A percentile compares a stretch with the other conserved stretches of the same genome.
Evolutionary conservation across 2,888 invertebrate species (phyloP).

Genomic region (Eremobia ochroleuca): DNA sequence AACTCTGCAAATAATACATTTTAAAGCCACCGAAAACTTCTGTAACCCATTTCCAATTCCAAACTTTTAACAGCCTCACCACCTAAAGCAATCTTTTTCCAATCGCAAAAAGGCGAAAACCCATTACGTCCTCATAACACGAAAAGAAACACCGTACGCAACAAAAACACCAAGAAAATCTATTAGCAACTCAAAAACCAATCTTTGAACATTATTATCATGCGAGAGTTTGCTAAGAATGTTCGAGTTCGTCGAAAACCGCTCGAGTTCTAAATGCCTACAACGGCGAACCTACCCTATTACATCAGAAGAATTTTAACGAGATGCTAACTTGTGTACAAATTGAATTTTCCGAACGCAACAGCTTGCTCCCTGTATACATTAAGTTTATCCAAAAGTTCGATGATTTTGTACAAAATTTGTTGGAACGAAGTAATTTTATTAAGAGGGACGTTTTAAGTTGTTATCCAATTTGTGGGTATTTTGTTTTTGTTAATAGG

Average conservation of each 20-base stretch:
- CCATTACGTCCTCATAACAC: conserved; percentile 54
- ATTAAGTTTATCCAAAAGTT: conserved; percentile 88
- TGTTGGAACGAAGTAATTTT: conserved; percentile 78
- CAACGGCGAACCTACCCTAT: conserved; percentile 82
- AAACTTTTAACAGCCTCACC: conserved; percentile 24
- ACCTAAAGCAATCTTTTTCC: conserved; percentile 43
- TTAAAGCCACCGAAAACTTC: neutral
- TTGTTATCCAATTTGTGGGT: conserved; percentile 70
- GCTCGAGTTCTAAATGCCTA: conserved; percentile 75
- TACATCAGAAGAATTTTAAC: conserved; percentile 89
- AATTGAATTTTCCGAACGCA: conserved; percentile 88
- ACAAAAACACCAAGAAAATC: conserved; percentile 57
- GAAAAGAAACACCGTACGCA: conserved; percentile 36
- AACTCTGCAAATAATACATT: neutral
- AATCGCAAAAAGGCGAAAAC: conserved; percentile 43
- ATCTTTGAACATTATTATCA: conserved; percentile 68
- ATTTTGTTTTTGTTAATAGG: conserved; percentile 67
- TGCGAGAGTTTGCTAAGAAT: conserved; percentile 69
- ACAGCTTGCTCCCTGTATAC: conserved; percentile 86
- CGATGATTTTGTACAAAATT: conserved; percentile 83
- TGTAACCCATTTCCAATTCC: conserved; percentile 15
- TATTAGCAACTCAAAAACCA: conserved; percentile 65
- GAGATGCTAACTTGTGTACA: conserved; percentile 89
- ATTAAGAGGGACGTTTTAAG: conserved; percentile 72
- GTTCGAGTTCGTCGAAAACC: conserved; percentile 56